phyloP scores from a whole-genome alignment of 2,113 vertebrate species.

The Mobula hypostoma region DNA sequence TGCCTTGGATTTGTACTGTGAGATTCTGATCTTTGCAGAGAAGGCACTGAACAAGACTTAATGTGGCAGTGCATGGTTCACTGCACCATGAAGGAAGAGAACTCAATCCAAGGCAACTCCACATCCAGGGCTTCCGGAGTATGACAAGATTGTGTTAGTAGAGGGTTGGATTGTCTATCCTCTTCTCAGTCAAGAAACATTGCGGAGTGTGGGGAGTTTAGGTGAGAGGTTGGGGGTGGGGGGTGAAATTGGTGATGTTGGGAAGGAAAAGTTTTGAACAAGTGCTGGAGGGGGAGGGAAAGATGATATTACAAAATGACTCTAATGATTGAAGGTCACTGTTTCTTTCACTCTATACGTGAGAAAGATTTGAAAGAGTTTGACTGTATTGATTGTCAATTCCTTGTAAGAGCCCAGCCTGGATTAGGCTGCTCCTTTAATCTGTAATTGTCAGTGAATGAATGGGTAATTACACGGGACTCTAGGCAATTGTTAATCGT shows the following conservation, averaged over 20 bases:
- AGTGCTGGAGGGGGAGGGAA: neutral
- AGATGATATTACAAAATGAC: neutral
- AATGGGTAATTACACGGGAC: conserved; percentile 32
- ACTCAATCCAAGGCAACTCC: neutral
- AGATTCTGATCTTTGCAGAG: neutral
- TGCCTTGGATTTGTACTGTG: neutral
- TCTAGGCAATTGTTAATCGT: conserved; percentile 9
- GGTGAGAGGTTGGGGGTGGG: too few species aligned
- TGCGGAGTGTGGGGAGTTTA: too few species aligned
- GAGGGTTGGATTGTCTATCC: neutral
- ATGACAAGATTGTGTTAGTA: neutral
- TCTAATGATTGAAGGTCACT: neutral
- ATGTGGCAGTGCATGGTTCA: neutral
- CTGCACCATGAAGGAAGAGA: neutral
- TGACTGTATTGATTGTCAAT: conserved; percentile 6
- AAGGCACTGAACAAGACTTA: neutral
- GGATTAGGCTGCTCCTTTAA: conserved; percentile 22
- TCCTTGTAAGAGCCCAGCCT: conserved; percentile 26
- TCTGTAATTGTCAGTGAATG: conserved; percentile 26
- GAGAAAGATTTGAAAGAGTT: neutral
- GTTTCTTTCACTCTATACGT: neutral
- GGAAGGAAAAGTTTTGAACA: neutral
- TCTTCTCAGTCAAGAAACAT: neutral
- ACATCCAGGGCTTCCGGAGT: neutral
- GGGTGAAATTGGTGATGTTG: too few species aligned